Base-by-base conservation (phyloP, 2,888 invertebrate genomes). In the Trichopoda pennipes region DNA sequence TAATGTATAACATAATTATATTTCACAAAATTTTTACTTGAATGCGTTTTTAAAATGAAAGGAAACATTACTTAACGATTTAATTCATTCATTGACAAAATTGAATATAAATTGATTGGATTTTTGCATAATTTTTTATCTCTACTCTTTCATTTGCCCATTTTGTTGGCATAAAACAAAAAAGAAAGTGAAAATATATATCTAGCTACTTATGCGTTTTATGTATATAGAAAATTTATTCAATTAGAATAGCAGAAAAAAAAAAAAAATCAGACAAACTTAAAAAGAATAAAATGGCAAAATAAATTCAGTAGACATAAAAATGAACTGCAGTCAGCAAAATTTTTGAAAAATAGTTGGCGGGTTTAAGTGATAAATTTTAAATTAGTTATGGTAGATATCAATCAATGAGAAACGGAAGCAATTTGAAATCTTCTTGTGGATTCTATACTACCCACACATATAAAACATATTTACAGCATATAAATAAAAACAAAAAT, bases 241-340 rank as follows among this genome's bases (percentile, higher is more conserved):
- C 81, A 73, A 81, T 81, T 81, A 81, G 68, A 63, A 63, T 69
- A 32, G 56, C 69, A 69, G 77, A 77, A 77, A 68, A 73, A 64
- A 68, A 68, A 76, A 64, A 68, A 64, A 47, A 7, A 53, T 44
- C 32, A 66, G 42, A 68, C 60, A 55, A 47, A 63, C 61, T 55
- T 32, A 47, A 17, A 55, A 49, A 74, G 17, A 42, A 74, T 17
- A 56, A 61, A 68, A 38, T 16, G 47, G 32, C 42, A 42, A 55
- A 61, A 44, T 23, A 61, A 72, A 16, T 19, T 3, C n/a, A 7
- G 58, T 19, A 44, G 42, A 23, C 51, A 49, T 6, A 63, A 6
- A 49, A 35, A 64, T 21, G 12, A 44, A 63, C 8, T 56, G 38
- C 38, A 38, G 38, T 10, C 12, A 38, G 12, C 38, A 38, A 38